Base-by-base conservation (phyloP, 2,113 vertebrate genomes). In the Stegostoma tigrinum region DNA sequence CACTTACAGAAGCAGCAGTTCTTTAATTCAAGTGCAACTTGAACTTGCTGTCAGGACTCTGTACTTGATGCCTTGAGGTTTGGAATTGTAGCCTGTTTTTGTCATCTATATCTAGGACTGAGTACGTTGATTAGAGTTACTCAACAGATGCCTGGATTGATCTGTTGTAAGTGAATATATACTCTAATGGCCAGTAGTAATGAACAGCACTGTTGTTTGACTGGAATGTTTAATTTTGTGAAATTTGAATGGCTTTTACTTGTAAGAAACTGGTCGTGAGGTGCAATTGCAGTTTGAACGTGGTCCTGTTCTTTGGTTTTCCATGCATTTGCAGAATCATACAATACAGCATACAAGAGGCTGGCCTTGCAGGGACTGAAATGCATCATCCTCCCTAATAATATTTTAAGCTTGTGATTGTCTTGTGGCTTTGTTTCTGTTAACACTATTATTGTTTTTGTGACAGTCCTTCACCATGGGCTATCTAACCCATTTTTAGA, bases 201-300 rank as follows among this genome's bases (percentile, higher is more conserved):
- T 75, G 67, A 95, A 45, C 27, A 52, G 15, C 68, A 70, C 23
- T 95, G 67, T 72, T 95, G 72, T 95, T 95, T 27, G 12, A 93
- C 5, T 66, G 34, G 89, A 93, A 93, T 95, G 94, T 95, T 95
- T 95, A 72, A 48, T 24, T 95, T 72, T 95, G 90, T 70, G 67
- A 27, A 94, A 94, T 67, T 42, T 94, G 27, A 70, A 95, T 75
- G 10, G 23, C 52, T 48, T 27, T 95, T 95, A 27, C 19, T 70
- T 94, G 2, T 75, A 14, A 27, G 70, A 48, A 48, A 10, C 42
- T 95, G 66, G 38, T 68, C 15, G 52, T 27, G 48, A 72, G 52
- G 45, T 72, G 45, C 14, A 52, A 75, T 52, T 72, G 68, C 23
- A 70, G 42, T 95, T 72, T 95, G 21, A 75, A 42, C 52, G 45